phyloP scores from a whole-genome alignment of 2,113 vertebrate genomes.

The Carettochelys insculpta region DNA sequence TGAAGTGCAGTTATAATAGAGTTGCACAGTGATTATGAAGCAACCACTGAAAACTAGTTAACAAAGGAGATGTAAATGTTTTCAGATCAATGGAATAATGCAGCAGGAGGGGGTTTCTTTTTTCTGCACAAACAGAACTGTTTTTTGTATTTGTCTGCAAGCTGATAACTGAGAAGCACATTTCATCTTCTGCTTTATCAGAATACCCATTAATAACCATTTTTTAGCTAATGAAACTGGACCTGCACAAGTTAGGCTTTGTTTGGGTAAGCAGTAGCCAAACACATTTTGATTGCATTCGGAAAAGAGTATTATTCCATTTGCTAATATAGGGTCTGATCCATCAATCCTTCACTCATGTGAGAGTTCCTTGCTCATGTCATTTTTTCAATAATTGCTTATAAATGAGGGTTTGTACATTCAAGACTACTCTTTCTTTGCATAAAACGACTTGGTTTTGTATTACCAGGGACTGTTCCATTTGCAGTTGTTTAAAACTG shows the following conservation, averaged over 20 bases:
- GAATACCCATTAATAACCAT: conserved; percentile 47
- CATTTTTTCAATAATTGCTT: conserved; percentile 52
- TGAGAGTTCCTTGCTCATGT: conserved; percentile 66
- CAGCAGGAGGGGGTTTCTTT: conserved; percentile 79
- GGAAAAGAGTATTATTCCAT: conserved; percentile 32
- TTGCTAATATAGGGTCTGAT: conserved; percentile 40
- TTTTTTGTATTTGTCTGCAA: conserved; percentile 63
- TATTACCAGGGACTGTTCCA: conserved; percentile 3
- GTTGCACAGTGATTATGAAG: conserved; percentile 72
- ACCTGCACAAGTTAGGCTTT: conserved; percentile 32
- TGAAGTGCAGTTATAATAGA: conserved; percentile 57
- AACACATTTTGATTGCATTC: conserved; percentile 37
- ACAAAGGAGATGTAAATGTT: conserved; percentile 85
- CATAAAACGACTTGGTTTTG: conserved; percentile 26
- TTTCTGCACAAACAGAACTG: conserved; percentile 65
- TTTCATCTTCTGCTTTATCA: conserved; percentile 31
- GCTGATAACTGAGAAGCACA: conserved; percentile 45
- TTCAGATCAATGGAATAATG: conserved; percentile 81
- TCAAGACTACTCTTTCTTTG: background rate
- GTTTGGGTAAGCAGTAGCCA: conserved; percentile 13
- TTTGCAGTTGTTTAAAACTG: background rate
- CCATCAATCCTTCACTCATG: conserved; percentile 66
- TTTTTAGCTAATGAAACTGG: conserved; percentile 55
- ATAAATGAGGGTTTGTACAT: background rate
- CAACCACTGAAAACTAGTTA: conserved; percentile 76